Evolutionary conservation across 1,140 invertebrate species (phyloP).

Genomic region (Agraylea sexmaculata): DNA sequence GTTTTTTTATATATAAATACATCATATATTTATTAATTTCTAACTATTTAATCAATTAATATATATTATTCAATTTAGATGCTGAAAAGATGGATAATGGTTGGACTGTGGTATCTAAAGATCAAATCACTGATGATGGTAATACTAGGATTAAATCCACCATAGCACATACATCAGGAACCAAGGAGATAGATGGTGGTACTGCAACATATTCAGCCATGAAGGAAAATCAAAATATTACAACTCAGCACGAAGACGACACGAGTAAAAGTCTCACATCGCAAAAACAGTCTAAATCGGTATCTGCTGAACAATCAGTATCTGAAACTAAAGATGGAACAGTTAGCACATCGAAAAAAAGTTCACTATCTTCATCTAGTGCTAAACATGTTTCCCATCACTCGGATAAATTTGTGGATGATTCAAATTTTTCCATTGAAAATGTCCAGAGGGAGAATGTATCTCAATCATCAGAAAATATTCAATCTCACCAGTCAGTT

Average conservation of each 20-base stretch:
- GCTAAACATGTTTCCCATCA: constrained; percentile 18
- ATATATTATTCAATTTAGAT: constrained; percentile 27
- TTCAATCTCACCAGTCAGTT: background rate
- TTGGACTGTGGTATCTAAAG: constrained; percentile 37
- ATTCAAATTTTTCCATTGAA: constrained; percentile 2
- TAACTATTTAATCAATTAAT: too few species aligned
- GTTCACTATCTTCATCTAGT: constrained; percentile 31
- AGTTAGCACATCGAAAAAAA: constrained; percentile 35
- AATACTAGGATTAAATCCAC: constrained; percentile 32
- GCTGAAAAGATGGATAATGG: constrained; percentile 35
- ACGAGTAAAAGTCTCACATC: constrained; percentile 47
- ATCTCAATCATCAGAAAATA: background rate
- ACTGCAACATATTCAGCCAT: constrained; percentile 44
- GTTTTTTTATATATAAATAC: constrained; percentile 4
- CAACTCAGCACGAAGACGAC: constrained; percentile 48
- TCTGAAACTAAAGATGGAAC: constrained; percentile 39
- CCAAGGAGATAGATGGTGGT: constrained; percentile 47
- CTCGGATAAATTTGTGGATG: constrained; percentile 5
- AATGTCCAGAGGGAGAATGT: background rate
- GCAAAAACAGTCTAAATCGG: constrained; percentile 42
- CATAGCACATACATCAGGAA: constrained; percentile 38
- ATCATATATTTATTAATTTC: too few species aligned
- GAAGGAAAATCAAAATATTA: constrained; percentile 42
- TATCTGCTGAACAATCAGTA: constrained; percentile 47
- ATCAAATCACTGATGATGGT: constrained; percentile 34